Conservation (phyloP, 1,140 invertebrate genomes). For the Cherax quadricarinatus region DNA sequence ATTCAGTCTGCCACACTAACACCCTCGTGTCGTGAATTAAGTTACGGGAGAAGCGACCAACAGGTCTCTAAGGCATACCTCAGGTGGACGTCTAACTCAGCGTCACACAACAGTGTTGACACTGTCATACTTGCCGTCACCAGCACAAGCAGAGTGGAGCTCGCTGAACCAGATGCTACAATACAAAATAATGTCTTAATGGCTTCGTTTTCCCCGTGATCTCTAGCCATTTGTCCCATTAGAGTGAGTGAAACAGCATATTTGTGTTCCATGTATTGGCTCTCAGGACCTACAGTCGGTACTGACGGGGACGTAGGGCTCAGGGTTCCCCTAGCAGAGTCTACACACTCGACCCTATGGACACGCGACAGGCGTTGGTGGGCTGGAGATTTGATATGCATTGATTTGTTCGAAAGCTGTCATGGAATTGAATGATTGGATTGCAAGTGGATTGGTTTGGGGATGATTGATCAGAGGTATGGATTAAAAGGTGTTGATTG, state of each 20-base stretch:
- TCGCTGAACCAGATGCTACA: neutral
- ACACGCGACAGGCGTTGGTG: slow-evolving; percentile 5
- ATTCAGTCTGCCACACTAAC: neutral
- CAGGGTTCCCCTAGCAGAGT: neutral
- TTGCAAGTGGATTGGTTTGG: slow-evolving; percentile 65
- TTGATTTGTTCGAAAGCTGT: slow-evolving; percentile 65
- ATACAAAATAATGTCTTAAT: slow-evolving; percentile 33
- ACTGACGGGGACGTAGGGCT: neutral
- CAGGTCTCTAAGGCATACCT: neutral
- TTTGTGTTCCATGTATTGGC: slow-evolving; percentile 51
- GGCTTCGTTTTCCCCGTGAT: slow-evolving; percentile 23
- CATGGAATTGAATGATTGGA: slow-evolving; percentile 66
- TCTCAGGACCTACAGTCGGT: neutral
- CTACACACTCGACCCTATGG: slow-evolving; percentile 22
- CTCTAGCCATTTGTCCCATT: slow-evolving; percentile 51
- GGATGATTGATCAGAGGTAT: slow-evolving; percentile 67
- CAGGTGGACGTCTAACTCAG: neutral
- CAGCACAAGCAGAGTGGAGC: no score
- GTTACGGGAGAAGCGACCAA: neutral
- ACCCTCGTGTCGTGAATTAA: neutral
- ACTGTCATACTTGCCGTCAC: no score
- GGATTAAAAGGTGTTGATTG: slow-evolving; percentile 69
- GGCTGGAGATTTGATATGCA: slow-evolving; percentile 59
- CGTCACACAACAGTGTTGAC: neutral
- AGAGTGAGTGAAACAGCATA: slow-evolving; percentile 62